phyloP scores from a whole-genome alignment of 1,140 invertebrate species.

The Trissolcus basalis region DNA sequence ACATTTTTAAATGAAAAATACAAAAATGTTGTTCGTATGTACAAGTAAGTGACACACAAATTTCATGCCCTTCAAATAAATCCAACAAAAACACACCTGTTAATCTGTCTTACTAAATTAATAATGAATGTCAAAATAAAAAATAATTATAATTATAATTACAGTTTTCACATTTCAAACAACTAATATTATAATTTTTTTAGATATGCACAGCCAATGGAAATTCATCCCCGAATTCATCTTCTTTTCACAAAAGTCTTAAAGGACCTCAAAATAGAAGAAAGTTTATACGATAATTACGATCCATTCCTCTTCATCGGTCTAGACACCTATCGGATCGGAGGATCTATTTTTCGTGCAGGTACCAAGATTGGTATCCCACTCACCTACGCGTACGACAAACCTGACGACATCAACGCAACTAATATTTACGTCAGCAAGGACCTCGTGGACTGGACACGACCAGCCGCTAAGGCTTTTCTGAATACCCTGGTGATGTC shows the following conservation, averaged over 20 bases:
- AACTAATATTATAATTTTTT: neutral
- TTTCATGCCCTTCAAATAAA: too few species aligned
- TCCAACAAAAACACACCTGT: too few species aligned
- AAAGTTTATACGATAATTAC: slow-evolving; percentile 66
- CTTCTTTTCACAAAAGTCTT: slow-evolving; percentile 68
- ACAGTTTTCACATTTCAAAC: too few species aligned
- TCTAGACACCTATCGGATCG: slow-evolving; percentile 80
- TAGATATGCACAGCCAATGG: neutral
- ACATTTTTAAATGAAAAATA: too few species aligned
- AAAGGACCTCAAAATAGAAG: slow-evolving; percentile 74
- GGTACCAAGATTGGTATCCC: slow-evolving; percentile 82
- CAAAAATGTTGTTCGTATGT: too few species aligned
- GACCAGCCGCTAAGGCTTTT: slow-evolving; percentile 79
- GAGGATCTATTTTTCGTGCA: slow-evolving; percentile 68
- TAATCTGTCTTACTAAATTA: too few species aligned
- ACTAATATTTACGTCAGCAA: slow-evolving; percentile 76
- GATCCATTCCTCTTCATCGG: slow-evolving; percentile 80
- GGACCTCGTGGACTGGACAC: slow-evolving; percentile 79
- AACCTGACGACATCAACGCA: slow-evolving; percentile 73
- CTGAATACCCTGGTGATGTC: slow-evolving; percentile 81
- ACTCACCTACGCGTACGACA: slow-evolving; percentile 78
- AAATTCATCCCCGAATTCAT: slow-evolving; percentile 13
- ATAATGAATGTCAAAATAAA: too few species aligned
- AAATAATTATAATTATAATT: too few species aligned
- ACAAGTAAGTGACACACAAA: too few species aligned